These are phyloP conservation scores for Morone saxatilis DNA, from an alignment of 2,113 vertebrate genomes.

Conservation along the genomic window DNA sequence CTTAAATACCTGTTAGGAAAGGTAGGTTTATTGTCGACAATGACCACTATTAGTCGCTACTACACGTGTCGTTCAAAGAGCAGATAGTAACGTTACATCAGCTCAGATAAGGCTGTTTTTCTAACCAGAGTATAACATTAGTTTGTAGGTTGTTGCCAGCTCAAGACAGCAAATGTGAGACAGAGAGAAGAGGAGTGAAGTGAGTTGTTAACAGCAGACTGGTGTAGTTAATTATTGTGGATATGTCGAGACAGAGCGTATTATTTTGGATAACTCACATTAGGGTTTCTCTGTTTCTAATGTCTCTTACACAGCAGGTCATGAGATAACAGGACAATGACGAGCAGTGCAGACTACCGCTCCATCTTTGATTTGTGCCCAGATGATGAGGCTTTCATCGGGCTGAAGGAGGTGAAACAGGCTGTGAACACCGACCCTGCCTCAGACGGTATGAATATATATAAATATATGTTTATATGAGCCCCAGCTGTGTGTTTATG, in stretches of 20 bases:
- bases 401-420: conserved; percentile 67
- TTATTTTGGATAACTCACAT: neutral
- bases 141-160: neutral
- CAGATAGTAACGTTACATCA: conserved; percentile 3
- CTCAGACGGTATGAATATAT: conserved; percentile 45
- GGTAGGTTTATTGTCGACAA: neutral
- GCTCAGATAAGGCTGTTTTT: conserved; percentile 1
- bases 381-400: conserved; percentile 54
- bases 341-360: neutral
- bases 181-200: neutral
- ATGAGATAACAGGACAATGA: neutral
- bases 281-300: neutral
- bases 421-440: neutral
- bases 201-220: conserved; percentile 1
- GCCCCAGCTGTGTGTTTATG: neutral
- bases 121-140: neutral
- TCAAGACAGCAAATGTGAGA: neutral
- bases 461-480: neutral
- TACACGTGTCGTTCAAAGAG: conserved; percentile 47
- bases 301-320: neutral
- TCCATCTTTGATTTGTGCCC: conserved; percentile 75
- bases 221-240: neutral
- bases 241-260: neutral
- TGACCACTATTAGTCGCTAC: neutral
- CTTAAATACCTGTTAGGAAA: neutral